Evolutionary conservation across 2,888 invertebrate species (phyloP).

Genomic region (Rhyacophila evoluta): DNA sequence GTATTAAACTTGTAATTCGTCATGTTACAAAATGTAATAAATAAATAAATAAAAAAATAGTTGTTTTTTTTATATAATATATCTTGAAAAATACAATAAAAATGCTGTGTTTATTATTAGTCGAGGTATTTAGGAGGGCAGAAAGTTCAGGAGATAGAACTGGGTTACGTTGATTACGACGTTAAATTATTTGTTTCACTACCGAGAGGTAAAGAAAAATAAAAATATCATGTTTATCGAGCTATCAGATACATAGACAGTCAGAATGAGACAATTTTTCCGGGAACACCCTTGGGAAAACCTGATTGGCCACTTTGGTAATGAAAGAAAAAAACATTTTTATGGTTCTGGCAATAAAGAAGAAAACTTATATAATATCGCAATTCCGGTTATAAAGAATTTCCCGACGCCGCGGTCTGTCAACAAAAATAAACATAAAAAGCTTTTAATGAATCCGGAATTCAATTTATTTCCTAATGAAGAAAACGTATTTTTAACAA

Average conservation of each 20-base stretch:
- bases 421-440: background rate
- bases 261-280: constrained; percentile 14
- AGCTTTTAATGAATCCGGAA: too few relatives aligned
- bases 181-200: constrained; percentile 8
- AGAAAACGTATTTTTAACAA: too few relatives aligned
- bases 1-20: too few relatives aligned
- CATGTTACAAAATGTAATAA: too few relatives aligned
- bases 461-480: too few relatives aligned
- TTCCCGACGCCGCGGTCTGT: background rate
- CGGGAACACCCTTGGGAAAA: background rate
- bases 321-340: constrained; percentile 29
- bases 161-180: background rate
- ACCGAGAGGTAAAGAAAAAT: constrained; percentile 23
- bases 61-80: too few relatives aligned
- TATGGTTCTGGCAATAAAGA: constrained; percentile 20
- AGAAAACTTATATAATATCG: background rate
- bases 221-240: constrained; percentile 26
- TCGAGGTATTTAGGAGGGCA: background rate
- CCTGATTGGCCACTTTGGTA: constrained; percentile 33
- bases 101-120: too few relatives aligned
- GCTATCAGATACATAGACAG: constrained; percentile 16
- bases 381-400: background rate
- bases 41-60: too few relatives aligned
- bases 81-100: too few relatives aligned
- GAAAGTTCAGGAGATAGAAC: background rate